phyloP scores from a whole-genome alignment of 2,797 vertebrate species.

The Syndactyla subalaris region DNA sequence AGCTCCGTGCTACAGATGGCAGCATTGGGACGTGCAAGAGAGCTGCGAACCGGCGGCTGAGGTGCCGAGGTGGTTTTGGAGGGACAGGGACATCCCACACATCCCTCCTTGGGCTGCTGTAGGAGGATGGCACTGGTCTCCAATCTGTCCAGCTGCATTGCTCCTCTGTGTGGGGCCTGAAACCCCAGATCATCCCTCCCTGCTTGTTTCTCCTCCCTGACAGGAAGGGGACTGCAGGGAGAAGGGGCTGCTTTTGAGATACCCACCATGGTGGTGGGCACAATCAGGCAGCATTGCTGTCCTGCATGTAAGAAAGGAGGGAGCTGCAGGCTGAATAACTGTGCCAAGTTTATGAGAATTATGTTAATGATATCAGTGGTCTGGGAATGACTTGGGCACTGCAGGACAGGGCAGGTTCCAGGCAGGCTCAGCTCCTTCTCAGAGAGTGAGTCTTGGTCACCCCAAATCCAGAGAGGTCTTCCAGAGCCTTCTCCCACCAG shows the following conservation, averaged over 20 bases:
- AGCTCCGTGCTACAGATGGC: constrained; percentile 37
- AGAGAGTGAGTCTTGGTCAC: neutral
- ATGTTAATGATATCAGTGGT: neutral
- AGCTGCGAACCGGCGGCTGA: accelerated
- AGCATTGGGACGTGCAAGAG: neutral
- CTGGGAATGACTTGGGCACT: neutral
- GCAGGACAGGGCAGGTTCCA: neutral
- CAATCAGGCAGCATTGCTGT: neutral
- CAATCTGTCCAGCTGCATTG: accelerated
- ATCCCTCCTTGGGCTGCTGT: neutral
- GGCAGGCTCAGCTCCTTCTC: neutral
- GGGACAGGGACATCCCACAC: neutral
- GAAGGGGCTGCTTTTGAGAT: neutral
- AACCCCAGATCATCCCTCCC: neutral
- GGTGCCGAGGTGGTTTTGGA: neutral
- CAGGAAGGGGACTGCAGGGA: neutral
- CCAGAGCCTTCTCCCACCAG: neutral
- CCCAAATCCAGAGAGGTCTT: neutral
- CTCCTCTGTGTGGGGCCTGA: neutral
- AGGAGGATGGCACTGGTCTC: neutral
- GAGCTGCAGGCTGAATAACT: neutral
- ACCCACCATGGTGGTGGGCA: accelerated
- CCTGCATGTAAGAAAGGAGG: neutral
- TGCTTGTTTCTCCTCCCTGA: neutral
- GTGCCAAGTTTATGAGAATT: neutral